Conservation (phyloP, 2,797 vertebrate genomes). For the Luscinia luscinia region DNA sequence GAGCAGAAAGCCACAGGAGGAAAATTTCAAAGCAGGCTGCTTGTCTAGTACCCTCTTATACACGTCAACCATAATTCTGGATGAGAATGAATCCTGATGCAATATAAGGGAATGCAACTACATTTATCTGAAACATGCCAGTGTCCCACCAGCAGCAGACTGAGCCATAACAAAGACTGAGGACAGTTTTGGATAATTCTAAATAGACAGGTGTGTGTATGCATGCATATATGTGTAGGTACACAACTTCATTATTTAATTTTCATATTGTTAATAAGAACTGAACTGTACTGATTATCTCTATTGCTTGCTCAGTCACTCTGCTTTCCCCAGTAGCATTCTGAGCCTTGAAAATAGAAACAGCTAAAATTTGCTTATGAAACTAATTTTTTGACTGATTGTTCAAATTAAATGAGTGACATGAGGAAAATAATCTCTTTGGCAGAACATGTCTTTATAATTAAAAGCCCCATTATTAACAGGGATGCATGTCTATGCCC, state of each 20-base stretch:
- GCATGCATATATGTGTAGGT: neutral
- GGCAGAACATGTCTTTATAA: neutral
- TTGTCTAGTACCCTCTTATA: neutral
- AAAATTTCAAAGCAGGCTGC: neutral
- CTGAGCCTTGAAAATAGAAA: neutral
- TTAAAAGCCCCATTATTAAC: neutral
- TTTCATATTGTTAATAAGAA: neutral
- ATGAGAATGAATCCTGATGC: neutral
- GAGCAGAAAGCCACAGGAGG: neutral
- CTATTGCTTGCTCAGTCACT: neutral
- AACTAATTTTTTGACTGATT: neutral
- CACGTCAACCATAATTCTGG: neutral
- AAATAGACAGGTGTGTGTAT: neutral
- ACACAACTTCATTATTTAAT: neutral
- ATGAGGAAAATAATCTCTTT: neutral
- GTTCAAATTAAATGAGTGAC: neutral
- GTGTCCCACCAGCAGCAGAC: neutral
- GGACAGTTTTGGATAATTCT: neutral
- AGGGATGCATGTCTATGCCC: neutral
- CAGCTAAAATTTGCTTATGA: neutral
- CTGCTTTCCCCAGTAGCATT: neutral
- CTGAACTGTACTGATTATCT: neutral
- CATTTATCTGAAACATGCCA: neutral
- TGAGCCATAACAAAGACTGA: neutral
- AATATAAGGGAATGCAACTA: neutral